Percentiles rank a stretch among this genome's conserved stretches.
phyloP scores from a whole-genome alignment of 2,888 invertebrate genomes.

The Mesoligia furuncula region DNA sequence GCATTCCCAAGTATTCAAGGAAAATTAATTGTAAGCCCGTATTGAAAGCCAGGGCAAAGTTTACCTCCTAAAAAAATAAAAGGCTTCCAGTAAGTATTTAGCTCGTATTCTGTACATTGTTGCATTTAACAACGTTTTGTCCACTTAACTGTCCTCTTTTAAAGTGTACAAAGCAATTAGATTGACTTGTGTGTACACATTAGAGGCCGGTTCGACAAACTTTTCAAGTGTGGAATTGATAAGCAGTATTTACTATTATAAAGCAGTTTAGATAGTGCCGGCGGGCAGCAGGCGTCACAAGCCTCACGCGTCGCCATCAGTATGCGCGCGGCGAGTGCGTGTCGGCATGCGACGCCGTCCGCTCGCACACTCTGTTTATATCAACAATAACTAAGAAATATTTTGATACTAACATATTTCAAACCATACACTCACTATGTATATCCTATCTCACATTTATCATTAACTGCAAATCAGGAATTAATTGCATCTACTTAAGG shows the following conservation, averaged over 20 bases:
- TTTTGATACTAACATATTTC: conserved; percentile 55
- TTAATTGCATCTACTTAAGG: background rate
- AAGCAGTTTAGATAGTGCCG: conserved; percentile 63
- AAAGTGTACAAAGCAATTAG: conserved; percentile 24
- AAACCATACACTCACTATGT: background rate
- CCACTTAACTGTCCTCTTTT: background rate
- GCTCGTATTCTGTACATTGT: background rate
- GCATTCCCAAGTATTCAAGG: background rate
- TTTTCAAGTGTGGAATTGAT: conserved; percentile 58
- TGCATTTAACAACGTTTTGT: background rate
- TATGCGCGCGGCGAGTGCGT: conserved; percentile 84
- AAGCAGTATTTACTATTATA: conserved; percentile 65
- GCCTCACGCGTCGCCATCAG: conserved; percentile 77
- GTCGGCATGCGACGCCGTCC: conserved; percentile 87
- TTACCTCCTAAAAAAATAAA: background rate
- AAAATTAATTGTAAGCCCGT: background rate
- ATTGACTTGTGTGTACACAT: conserved; percentile 12
- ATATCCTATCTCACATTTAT: conserved; percentile 12
- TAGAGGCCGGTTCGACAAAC: conserved; percentile 19
- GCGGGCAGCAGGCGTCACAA: conserved; percentile 67
- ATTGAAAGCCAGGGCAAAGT: background rate
- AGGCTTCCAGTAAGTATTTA: background rate
- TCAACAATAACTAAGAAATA: conserved; percentile 68
- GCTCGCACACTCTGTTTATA: conserved; percentile 75
- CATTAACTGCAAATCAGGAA: conserved; percentile 8